Evolutionary conservation across 2,888 invertebrate genomes (phyloP).

Genomic region (Lithosia quadra): DNA sequence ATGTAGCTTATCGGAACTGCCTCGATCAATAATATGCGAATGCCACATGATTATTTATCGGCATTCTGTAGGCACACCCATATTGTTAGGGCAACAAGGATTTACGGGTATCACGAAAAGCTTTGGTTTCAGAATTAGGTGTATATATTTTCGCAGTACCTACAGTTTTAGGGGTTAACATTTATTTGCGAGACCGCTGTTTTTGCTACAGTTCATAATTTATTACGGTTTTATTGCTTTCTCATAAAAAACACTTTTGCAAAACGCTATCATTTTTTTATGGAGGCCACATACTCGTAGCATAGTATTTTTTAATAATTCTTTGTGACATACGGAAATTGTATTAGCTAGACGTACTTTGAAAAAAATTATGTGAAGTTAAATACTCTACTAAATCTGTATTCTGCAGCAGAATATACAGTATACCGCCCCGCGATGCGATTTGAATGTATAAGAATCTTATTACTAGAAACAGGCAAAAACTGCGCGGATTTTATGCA

Average conservation of each 20-base stretch:
- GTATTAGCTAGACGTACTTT: too few species aligned
- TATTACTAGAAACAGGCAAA: too few species aligned
- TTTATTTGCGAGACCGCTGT: not conserved
- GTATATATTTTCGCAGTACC: not conserved
- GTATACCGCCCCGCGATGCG: too few species aligned
- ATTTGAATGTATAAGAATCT: too few species aligned
- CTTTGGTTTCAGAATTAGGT: constrained; percentile 5
- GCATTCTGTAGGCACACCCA: constrained; percentile 23
- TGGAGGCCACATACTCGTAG: not conserved
- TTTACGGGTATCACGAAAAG: constrained; percentile 3
- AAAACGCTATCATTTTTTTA: not conserved
- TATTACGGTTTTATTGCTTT: not conserved
- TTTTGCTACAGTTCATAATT: not conserved
- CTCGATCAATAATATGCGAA: constrained; percentile 40
- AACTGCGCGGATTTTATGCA: too few species aligned
- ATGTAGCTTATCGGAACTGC: constrained; percentile 31
- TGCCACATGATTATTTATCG: constrained; percentile 27
- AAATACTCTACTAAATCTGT: too few species aligned
- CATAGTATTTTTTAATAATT: too few species aligned
- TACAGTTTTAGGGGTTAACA: too few species aligned
- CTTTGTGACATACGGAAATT: not conserved
- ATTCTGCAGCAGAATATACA: too few species aligned
- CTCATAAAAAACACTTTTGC: not conserved
- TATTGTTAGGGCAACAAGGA: constrained; percentile 2
- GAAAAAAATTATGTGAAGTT: too few species aligned